phyloP scores from a whole-genome alignment of 2,113 vertebrate genomes.

The Pollimyrus isidori region DNA sequence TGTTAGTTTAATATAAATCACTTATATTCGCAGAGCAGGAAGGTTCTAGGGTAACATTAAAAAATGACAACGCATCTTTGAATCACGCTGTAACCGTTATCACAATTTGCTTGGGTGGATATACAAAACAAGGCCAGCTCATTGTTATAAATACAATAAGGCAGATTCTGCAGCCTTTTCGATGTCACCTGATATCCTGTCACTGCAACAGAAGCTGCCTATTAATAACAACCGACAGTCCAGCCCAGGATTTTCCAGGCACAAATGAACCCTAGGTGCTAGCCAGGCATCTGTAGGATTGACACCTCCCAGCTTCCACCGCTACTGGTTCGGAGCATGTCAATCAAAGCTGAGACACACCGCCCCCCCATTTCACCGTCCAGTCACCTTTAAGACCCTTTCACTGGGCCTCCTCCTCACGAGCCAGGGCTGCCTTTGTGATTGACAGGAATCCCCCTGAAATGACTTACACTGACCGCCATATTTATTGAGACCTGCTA shows the following conservation, averaged over 20 bases:
- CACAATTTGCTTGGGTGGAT: background rate
- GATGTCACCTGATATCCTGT: background rate
- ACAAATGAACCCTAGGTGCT: background rate
- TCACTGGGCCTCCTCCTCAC: background rate
- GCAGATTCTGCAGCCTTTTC: background rate
- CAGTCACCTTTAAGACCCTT: background rate
- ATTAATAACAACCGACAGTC: background rate
- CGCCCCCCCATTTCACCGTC: background rate
- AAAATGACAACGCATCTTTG: background rate
- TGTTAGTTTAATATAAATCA: background rate
- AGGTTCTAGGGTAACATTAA: background rate
- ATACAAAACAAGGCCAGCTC: background rate
- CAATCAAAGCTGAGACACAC: background rate
- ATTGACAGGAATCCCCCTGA: background rate
- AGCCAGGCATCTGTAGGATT: background rate
- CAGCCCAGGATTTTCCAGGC: background rate
- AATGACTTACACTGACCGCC: background rate
- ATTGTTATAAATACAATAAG: background rate
- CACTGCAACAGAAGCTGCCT: background rate
- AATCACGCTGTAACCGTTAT: background rate
- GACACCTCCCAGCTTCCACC: background rate
- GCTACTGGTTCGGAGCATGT: background rate
- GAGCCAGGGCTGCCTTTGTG: background rate
- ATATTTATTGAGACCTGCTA: background rate
- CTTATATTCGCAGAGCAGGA: background rate